These are phyloP conservation scores for Dermatemys mawii DNA, from an alignment of 2,113 vertebrate genomes.

Conservation along the genomic window DNA sequence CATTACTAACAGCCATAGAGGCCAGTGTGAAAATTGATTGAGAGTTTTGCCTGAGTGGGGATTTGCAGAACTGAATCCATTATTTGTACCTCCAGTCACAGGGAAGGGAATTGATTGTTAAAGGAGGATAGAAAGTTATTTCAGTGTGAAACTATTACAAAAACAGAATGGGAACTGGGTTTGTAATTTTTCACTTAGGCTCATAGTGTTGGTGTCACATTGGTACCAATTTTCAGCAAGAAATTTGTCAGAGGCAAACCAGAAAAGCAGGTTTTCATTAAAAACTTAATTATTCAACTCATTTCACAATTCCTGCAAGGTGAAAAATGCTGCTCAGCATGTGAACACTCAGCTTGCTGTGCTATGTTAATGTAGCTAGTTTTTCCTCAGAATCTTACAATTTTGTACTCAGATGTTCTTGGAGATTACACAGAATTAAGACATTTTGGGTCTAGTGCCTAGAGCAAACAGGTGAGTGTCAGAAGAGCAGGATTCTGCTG, in stretches of 20 bases:
- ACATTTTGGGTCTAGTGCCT: background rate
- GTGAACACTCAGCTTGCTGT: background rate
- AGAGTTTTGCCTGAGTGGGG: background rate
- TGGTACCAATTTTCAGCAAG: background rate
- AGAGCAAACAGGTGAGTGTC: background rate
- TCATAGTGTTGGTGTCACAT: background rate
- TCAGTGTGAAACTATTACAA: background rate
- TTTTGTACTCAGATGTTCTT: background rate
- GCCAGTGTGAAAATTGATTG: background rate
- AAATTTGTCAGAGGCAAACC: constrained; percentile 6
- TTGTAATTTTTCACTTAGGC: background rate
- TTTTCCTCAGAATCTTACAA: background rate
- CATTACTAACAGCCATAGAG: background rate
- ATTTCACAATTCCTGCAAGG: background rate
- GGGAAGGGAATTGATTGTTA: background rate
- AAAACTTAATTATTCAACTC: constrained; percentile 13
- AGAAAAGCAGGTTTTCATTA: constrained; percentile 15
- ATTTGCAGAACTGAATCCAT: background rate
- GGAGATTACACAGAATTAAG: background rate
- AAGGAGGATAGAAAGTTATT: background rate
- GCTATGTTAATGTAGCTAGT: background rate
- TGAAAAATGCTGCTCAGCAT: background rate
- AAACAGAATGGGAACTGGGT: background rate
- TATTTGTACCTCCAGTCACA: background rate
- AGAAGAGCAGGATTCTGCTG: background rate